A percentile compares a stretch with the other conserved stretches of the same genome.
phyloP scores from a whole-genome alignment of 2,888 invertebrate genomes.

The Quadroppia sp. region DNA sequence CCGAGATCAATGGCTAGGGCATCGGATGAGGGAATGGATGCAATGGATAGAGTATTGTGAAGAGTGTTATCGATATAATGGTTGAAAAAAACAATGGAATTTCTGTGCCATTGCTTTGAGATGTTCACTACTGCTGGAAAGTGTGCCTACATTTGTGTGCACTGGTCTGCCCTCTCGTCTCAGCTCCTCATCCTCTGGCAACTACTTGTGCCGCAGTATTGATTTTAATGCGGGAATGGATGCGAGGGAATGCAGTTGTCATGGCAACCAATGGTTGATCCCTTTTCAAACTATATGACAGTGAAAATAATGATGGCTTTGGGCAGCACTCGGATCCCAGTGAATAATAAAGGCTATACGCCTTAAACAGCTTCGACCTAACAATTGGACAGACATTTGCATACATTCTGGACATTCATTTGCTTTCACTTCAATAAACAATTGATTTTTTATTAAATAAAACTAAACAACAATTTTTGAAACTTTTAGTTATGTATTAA shows the following conservation, averaged over 20 bases:
- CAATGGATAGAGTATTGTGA: not conserved
- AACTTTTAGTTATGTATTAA: not conserved
- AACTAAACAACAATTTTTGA: not conserved
- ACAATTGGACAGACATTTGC: constrained; percentile 15
- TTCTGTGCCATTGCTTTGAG: not conserved
- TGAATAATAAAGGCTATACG: not conserved
- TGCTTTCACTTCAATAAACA: constrained; percentile 15
- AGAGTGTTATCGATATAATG: not conserved
- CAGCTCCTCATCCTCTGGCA: not conserved
- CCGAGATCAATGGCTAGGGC: not conserved
- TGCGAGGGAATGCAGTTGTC: constrained; percentile 27
- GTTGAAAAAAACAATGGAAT: not conserved
- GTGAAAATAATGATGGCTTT: constrained; percentile 32
- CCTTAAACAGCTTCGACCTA: not conserved
- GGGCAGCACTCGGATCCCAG: constrained; percentile 6
- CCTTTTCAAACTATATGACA: constrained; percentile 8
- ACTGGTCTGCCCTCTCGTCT: constrained; percentile 7
- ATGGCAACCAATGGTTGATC: constrained; percentile 8
- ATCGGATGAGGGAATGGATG: not conserved
- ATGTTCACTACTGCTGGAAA: constrained; percentile 12
- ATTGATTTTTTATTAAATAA: not conserved
- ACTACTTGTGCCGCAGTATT: constrained; percentile 34
- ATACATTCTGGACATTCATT: constrained; percentile 8
- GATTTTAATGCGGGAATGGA: constrained; percentile 34
- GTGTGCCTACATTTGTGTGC: not conserved